A percentile compares a stretch with the other conserved stretches of the same genome.
phyloP scores from a whole-genome alignment of 35 echinoderm and acorn worm genomes.

The Lytechinus variegatus region DNA sequence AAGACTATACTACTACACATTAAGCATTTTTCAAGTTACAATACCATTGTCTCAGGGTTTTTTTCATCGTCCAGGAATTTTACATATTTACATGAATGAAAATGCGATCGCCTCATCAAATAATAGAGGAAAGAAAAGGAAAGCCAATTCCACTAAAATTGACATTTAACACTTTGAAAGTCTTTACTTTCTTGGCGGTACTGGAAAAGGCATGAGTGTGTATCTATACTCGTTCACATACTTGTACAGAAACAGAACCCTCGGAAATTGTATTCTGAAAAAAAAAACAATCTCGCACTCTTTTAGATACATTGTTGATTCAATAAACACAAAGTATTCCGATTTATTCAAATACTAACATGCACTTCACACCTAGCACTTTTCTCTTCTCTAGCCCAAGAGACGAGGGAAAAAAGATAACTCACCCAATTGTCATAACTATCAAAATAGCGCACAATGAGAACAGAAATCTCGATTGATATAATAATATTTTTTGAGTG shows the following conservation, averaged over 20 bases:
- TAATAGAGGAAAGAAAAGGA: too few relatives aligned
- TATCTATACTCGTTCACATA: neutral
- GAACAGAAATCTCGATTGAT: neutral
- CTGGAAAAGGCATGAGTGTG: neutral
- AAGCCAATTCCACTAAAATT: too few relatives aligned
- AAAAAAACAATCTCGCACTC: conserved; percentile 18
- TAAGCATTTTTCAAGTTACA: too few relatives aligned
- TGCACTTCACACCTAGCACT: conserved; percentile 32
- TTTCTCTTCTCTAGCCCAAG: neutral
- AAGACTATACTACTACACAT: too few relatives aligned
- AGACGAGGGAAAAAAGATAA: neutral
- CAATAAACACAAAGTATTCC: conserved; percentile 48
- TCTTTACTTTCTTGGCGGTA: neutral
- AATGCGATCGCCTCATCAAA: too few relatives aligned
- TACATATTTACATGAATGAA: too few relatives aligned
- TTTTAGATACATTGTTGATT: conserved; percentile 22
- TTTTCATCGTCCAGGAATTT: too few relatives aligned
- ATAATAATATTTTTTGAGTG: neutral
- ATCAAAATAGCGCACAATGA: neutral
- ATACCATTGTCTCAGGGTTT: too few relatives aligned
- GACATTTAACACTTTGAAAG: too few relatives aligned
- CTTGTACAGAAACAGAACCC: neutral
- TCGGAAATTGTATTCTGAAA: neutral
- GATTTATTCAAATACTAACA: conserved; percentile 52
- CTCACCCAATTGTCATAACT: neutral